Base-by-base conservation (phyloP, 2,888 invertebrate genomes). In the Lithophane socia region DNA sequence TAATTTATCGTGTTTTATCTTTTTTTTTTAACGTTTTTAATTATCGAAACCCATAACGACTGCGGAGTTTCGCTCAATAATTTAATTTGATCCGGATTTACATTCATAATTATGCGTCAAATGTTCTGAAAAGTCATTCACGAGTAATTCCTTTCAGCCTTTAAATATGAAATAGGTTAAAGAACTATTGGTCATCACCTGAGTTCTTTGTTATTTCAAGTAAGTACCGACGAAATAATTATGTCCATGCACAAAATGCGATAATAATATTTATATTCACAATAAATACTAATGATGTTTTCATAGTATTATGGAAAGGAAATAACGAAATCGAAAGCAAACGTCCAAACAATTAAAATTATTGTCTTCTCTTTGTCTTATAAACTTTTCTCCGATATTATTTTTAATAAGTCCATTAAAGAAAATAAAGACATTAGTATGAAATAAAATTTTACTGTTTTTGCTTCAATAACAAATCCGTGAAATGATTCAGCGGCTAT, bases 271-370 rank as follows among this genome's bases (percentile, higher is more conserved):
- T n/a, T n/a, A n/a, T n/a, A 18, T 49, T 63, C 24, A 80, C 42
- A n/a, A n/a, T n/a, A n/a, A 56, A 0, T 37, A 37, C 37, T 49
- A 64, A 73, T 63, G 2, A 81, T 56, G 16, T 73, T 83, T 49
- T 18, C 29, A 7, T 47, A 37, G 37, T 37, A 37, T 37, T 37
- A 70, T 16, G 44, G 70, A 70, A 77, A 73, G 9, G 16, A 79
- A 75, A 64, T 61, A 72, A 68, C 24, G n/a, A 69, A 73, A 75
- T 69, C 18, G 69, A 87, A 83, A 70, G 29, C 24, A 69, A 76
- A 75, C 42, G 49, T 74, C 37, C 13, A 76, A 66, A 80, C 54
- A 70, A 61, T 63, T 47, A 65, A 64, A 77, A 73, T 76, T 66
- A 60, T 56, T 77, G 42, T 68, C 12, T 37, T 49, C n/a, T 75